Conservation (phyloP, 2,888 invertebrate genomes). For the Oscheius sp. region DNA sequence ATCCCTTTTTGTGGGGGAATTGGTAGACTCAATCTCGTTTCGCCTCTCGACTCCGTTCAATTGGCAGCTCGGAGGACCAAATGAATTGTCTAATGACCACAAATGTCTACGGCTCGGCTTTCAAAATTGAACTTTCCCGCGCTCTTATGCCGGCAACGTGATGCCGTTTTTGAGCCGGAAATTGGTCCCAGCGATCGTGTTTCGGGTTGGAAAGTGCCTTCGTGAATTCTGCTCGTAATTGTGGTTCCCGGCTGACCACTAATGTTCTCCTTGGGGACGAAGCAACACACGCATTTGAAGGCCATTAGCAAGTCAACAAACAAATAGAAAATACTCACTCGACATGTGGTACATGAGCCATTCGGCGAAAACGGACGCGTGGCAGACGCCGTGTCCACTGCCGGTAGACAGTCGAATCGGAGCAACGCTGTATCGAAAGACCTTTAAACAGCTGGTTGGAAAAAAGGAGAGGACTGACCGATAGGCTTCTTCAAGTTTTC, state of each 20-base stretch:
- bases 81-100: conserved; percentile 25
- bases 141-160: background rate
- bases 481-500: conserved; percentile 43
- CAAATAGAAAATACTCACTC: conserved; percentile 47
- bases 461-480: background rate
- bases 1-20: conserved; percentile 4
- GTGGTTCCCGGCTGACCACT: conserved; percentile 14
- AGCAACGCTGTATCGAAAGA: conserved; percentile 48
- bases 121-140: background rate
- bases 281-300: conserved; percentile 5
- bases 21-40: conserved; percentile 31
- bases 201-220: conserved; percentile 15
- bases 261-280: conserved; percentile 21
- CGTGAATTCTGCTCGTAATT: conserved; percentile 9
- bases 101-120: background rate
- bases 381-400: conserved; percentile 62
- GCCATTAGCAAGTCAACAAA: conserved; percentile 8
- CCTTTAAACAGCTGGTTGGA: background rate
- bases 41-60: conserved; percentile 29
- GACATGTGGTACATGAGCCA: conserved; percentile 66
- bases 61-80: conserved; percentile 17
- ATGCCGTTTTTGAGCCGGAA: background rate
- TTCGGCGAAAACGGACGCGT: conserved; percentile 69
- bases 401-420: conserved; percentile 65
- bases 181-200: conserved; percentile 15